Evolutionary conservation across 2,113 vertebrate species (phyloP).

Genomic region (Lanius collurio): DNA sequence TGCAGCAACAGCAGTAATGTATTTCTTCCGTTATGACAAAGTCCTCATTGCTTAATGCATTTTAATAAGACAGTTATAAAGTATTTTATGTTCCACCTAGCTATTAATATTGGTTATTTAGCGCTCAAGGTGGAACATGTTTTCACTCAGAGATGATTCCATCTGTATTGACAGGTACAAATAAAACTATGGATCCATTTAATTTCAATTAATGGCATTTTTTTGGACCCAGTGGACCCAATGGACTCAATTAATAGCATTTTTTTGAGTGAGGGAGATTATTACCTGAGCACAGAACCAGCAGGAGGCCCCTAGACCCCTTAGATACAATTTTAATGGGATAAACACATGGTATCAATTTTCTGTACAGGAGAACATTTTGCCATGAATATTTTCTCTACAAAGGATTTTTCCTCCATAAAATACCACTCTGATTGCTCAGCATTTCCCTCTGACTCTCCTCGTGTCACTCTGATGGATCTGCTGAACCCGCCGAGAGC

Average conservation of each 20-base stretch:
- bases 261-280: neutral
- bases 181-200: neutral
- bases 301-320: neutral
- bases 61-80: neutral
- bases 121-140: neutral
- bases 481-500: neutral
- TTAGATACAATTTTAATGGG: fast-evolving
- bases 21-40: conserved; percentile 28
- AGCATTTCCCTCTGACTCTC: neutral
- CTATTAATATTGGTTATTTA: neutral
- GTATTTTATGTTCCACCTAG: neutral
- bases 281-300: neutral
- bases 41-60: neutral
- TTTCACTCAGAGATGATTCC: neutral
- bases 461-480: neutral
- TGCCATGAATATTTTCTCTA: neutral
- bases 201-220: neutral
- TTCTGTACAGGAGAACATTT: neutral
- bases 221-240: neutral
- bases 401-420: neutral
- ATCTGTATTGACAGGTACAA: neutral
- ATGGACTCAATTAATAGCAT: neutral
- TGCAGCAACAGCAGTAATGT: neutral
- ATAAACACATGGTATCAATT: neutral
- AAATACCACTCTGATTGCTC: neutral